Evolutionary conservation across 2,113 vertebrate genomes (phyloP), one percentile per base, ranked within the genome.

Genomic region (Vimba vimba): DNA sequence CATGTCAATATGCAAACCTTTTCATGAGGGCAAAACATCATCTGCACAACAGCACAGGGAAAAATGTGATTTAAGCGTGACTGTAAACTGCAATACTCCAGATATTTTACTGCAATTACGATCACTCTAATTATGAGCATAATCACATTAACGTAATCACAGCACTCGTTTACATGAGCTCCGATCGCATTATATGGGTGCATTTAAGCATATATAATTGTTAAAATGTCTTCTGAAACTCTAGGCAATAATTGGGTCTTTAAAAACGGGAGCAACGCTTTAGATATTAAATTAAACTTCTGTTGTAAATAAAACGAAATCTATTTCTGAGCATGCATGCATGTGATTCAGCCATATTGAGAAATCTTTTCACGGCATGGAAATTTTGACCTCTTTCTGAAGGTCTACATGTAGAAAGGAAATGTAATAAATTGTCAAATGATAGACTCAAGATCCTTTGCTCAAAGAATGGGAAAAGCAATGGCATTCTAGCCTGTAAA

Each of bases 101-200:
- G 25, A 57, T 77, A 30, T 33, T 50, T 50, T 33, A 57, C 50
- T 57, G n/a, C 71, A 50, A n/a, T 75, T 57, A 33, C 36, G 52
- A 78, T 50, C 19, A 78, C 50, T 57, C 10, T 33, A 30, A 33
- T 78, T 78, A 55, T 78, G 50, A 78, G 50, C 50, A 57, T 78
- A 78, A 78, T 78, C 27, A 52, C 45, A 50, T 76, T 50, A 47
- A 27, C 43, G 47, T 50, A 50, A 43, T 75, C 73, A 25, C 23
- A 55, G 75, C 75, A 33, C 57, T 78, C 25, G 55, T 78, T 78
- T 78, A 78, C 50, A 78, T 5, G 6, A 33, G 50, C 10, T 15
- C 50, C 2, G 3, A 55, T 57, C 27, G 6, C 25, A 78, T 78
- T 74, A 17, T 74, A 74, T 47, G 71, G 3, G 39, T 74, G 43